A percentile compares a stretch with the other conserved stretches of the same genome.
These are phyloP conservation scores for Tupaia tana DNA, from an alignment of 2,113 vertebrate species.

Conservation along the genomic window DNA sequence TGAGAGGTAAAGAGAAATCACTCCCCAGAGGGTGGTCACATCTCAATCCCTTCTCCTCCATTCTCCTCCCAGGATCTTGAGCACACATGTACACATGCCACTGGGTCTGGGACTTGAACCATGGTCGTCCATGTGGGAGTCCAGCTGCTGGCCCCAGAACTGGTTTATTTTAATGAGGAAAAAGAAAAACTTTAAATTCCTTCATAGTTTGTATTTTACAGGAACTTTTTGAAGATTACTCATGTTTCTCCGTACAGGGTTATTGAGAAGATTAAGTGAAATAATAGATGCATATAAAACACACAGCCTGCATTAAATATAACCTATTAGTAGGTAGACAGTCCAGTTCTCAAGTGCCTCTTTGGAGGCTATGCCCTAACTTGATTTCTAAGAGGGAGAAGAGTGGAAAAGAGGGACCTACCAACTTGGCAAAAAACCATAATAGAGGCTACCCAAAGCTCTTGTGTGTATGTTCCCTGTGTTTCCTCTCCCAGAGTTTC, in stretches of 20 bases:
- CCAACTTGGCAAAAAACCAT: background rate
- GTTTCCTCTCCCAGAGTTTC: conserved; percentile 50
- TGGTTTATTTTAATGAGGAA: no score
- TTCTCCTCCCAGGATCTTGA: no score
- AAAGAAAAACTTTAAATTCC: no score
- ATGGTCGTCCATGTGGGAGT: no score
- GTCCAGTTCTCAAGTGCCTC: background rate
- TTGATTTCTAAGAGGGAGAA: background rate
- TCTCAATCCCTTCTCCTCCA: no score
- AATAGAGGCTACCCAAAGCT: background rate
- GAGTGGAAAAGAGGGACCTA: background rate
- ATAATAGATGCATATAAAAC: background rate
- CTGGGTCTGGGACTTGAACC: no score
- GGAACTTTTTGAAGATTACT: no score
- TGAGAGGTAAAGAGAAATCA: no score
- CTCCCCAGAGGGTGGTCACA: no score
- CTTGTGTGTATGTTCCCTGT: background rate
- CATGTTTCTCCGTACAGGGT: background rate
- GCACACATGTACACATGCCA: no score
- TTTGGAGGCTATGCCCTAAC: background rate
- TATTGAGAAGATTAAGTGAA: background rate
- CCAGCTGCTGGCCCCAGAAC: no score
- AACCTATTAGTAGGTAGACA: background rate
- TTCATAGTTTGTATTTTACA: no score
- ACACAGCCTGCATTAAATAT: background rate